phyloP scores from a whole-genome alignment of 2,113 vertebrate genomes.

The Toxotes chatareus region DNA sequence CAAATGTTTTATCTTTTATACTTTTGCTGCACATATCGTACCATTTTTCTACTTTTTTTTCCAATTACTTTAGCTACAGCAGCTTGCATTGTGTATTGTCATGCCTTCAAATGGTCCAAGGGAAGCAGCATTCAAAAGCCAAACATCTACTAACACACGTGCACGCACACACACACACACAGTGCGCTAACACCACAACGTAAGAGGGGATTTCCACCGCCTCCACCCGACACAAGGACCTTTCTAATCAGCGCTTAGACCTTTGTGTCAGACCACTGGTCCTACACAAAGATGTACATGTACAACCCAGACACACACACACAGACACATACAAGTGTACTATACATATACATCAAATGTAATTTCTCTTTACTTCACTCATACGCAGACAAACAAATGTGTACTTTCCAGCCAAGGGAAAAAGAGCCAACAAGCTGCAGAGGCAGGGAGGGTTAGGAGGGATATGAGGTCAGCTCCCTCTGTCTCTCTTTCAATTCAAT shows the following conservation, averaged over 20 bases:
- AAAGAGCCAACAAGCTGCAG: constrained; percentile 21
- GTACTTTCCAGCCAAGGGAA: constrained; percentile 48
- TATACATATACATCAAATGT: constrained; percentile 4
- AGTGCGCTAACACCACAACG: constrained; percentile 7
- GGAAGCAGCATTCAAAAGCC: constrained; percentile 43
- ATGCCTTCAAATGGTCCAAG: constrained; percentile 20
- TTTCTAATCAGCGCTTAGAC: constrained; percentile 68
- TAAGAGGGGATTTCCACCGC: constrained; percentile 76
- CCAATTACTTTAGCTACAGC: constrained; percentile 22
- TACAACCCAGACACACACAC: constrained; percentile 22
- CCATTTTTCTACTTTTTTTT: neutral
- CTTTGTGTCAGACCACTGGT: constrained; percentile 22
- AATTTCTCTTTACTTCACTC: constrained; percentile 25
- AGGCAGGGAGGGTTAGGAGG: constrained; percentile 26
- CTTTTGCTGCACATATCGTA: neutral
- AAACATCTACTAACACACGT: constrained; percentile 21
- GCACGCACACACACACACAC: constrained; percentile 5
- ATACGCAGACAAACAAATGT: constrained; percentile 17
- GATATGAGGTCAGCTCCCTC: constrained; percentile 30
- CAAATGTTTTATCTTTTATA: too few relatives aligned
- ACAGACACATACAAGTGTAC: constrained; percentile 10
- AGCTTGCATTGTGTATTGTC: neutral
- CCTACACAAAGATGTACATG: constrained; percentile 43
- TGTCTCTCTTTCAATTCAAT: constrained; percentile 1
- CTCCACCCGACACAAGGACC: constrained; percentile 68